Evolutionary conservation across 1,140 invertebrate genomes (phyloP).

Genomic region (Trissolcus basalis): DNA sequence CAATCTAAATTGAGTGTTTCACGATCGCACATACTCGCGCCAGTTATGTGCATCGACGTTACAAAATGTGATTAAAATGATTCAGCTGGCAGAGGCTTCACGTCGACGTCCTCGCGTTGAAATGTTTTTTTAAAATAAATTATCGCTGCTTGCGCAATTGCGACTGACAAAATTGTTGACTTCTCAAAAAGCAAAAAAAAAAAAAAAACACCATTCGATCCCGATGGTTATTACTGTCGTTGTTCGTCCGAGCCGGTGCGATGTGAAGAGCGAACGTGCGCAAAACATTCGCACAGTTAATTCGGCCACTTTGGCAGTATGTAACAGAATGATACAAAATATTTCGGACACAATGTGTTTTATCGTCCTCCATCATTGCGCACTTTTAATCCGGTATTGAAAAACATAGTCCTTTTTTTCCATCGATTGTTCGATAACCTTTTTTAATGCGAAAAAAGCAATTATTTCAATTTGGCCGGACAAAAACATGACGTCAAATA

Average conservation of each 20-base stretch:
- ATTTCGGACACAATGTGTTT: background rate
- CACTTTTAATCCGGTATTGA: too few species aligned
- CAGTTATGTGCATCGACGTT: constrained; percentile 3
- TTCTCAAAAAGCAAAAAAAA: constrained; percentile 15
- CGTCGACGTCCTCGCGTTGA: background rate
- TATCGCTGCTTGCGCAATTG: constrained; percentile 24
- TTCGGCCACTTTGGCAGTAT: background rate
- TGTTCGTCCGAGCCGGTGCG: constrained; percentile 10
- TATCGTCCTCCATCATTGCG: background rate
- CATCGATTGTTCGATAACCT: too few species aligned
- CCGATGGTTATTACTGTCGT: constrained; percentile 26
- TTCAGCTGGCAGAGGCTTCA: constrained; percentile 2
- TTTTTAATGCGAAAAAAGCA: too few species aligned
- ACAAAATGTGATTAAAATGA: constrained; percentile 45
- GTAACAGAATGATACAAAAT: background rate
- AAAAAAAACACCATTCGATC: constrained; percentile 3
- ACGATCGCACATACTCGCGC: too few species aligned
- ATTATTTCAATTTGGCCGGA: too few species aligned
- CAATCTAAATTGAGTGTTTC: too few species aligned
- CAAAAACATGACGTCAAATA: too few species aligned
- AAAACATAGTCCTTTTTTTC: too few species aligned
- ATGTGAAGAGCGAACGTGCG: constrained; percentile 2
- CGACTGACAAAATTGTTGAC: constrained; percentile 32
- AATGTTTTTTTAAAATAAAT: constrained; percentile 44
- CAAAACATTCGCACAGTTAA: constrained; percentile 23